Base-by-base conservation (phyloP, 2,888 invertebrate species). In the Diabrotica balteata region DNA sequence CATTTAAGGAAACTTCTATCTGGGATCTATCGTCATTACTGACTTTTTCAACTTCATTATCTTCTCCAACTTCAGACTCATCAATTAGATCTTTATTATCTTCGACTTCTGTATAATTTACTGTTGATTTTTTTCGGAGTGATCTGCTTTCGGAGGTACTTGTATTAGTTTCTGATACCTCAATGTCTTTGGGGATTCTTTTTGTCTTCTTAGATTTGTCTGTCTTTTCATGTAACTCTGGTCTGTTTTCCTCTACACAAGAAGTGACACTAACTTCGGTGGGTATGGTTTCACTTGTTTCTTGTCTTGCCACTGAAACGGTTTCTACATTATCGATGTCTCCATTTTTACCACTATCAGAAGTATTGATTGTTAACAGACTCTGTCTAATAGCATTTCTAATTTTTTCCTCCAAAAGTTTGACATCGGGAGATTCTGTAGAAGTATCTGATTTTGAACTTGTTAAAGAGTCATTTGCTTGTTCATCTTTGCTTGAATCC, bases 81-180 rank as follows among this genome's bases (percentile, higher is more conserved):
- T 58, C 62, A 42, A 22, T 59, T 17, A 17, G 17, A 17, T 17
- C 17, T 17, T 17, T 17, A 17, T 17, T 17, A 52, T 67, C 67
- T 44, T 67, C 63, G n/a, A 50, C 49, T 59, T 67, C 67, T 7
- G 67, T 22, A 55, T 63, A 67, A 9, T 67, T 67, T 8, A 67
- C n/a, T n/a, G 47, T 46, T 8, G 46, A 54, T 59, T 67, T 67
- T n/a, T 54, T 63, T 45, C 67, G 53, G 10, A 63, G 59, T 7
- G 59, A 63, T 59, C 67, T 63, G n/a, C 10, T 51, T 42, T 4
- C 46, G 46, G 43, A 55, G 44, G 8, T 17, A 11, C 44, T 43
- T 44, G n/a, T n/a, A 54, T 54, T 43, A 54, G 43, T 43, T 54
- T 8, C 42, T n/a, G 43, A n/a, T 8, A 17, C 17, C 8, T 17